Evolutionary conservation across 2,113 vertebrate genomes (phyloP), one percentile per base, ranked within the genome.

Genomic region (Rhabdornis inornatus): DNA sequence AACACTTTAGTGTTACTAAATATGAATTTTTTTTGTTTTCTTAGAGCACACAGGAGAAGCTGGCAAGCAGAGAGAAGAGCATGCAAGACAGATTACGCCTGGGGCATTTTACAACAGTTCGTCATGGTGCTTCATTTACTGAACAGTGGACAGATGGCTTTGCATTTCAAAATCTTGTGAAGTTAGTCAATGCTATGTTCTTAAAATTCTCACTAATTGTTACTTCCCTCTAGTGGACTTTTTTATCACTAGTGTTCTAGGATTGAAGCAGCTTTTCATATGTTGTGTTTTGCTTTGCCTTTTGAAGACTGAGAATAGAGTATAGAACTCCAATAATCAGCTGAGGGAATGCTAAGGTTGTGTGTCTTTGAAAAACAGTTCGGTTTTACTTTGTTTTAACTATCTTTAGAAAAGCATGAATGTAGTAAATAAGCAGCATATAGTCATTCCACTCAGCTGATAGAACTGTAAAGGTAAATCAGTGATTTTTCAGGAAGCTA

Each of bases 141-240:
- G 99, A 99, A 91, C 99, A 99, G 97, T 99, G 99, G 99, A 99
- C 99, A 94, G 99, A 99, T 90, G 99, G 99, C 91, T 99, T 99
- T 94, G 99, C 99, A 96, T 99, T 99, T 98, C 99, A 99, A 90
- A 99, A 99, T 97, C 99, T 99, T 97, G 99, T 99, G 96, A 99
- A 99, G 99, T 99, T 98, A 98, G 98, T 98, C 87, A 95, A 96
- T 94, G 78, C 89, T 96, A 42, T 55, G 39, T 95, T 97, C 97
- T 97, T 94, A 64, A 96, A 96, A 96, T 90, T 92, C 70, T 92
- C 82, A 65, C 53, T 91, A 94, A 97, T 97, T 94, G 45, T 97
- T 93, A 94, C 90, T 95, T 97, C 94, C 93, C 93, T 92, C 88
- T 94, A 97, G 96, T 95, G 69, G 90, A 93, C 91, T 89, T 96